Conservation (phyloP, 2,113 vertebrate genomes). For the Pygathrix nemaeus region DNA sequence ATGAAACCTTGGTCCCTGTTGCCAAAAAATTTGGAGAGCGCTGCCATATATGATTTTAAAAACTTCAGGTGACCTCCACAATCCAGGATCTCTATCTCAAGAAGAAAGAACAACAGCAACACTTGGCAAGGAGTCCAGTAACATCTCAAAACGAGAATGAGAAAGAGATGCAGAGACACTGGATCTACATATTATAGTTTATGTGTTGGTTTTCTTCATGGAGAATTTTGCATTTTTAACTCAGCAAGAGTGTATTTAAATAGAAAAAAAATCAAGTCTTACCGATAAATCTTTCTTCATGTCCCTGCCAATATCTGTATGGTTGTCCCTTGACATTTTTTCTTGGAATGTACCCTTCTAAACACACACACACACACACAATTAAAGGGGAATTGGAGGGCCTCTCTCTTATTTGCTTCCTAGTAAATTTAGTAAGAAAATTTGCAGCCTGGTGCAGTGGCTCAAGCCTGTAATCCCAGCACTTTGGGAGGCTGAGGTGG, state of each 20-base stretch:
- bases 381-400: neutral
- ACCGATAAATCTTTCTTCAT: conserved; percentile 49
- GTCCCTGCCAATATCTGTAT: neutral
- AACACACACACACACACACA: neutral
- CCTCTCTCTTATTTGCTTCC: neutral
- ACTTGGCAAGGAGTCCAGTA: neutral
- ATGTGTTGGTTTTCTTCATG: neutral
- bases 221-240: conserved; percentile 39
- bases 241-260: neutral
- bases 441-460: too few relatives aligned
- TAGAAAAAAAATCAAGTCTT: neutral
- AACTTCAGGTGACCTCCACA: neutral
- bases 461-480: too few relatives aligned
- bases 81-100: neutral
- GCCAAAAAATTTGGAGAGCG: too few relatives aligned
- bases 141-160: neutral
- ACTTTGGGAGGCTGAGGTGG: too few relatives aligned
- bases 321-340: neutral
- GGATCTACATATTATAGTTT: neutral
- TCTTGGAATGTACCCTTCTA: conserved; percentile 25
- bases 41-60: neutral
- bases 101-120: neutral
- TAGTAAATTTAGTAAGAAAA: neutral
- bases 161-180: neutral
- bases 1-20: too few relatives aligned